Evolutionary conservation across 1,140 invertebrate genomes (phyloP), one percentile per base, ranked within the genome.

Genomic region (Pachyrhynchus sulphureomaculatus): DNA sequence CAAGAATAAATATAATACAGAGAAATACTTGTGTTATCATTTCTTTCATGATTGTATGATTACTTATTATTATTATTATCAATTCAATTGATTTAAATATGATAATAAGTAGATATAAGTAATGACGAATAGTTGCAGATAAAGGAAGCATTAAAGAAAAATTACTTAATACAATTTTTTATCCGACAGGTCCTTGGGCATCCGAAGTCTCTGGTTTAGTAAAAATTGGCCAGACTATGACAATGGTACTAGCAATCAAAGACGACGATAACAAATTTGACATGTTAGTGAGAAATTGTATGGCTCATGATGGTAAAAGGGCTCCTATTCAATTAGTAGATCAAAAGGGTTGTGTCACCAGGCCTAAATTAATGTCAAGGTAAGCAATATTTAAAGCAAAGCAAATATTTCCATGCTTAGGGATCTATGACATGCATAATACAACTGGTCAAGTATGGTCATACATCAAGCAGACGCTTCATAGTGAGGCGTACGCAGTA

Each of bases 171-270:
- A n/a, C n/a, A n/a, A n/a, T n/a, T n/a, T n/a, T n/a, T n/a, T n/a
- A n/a, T n/a, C n/a, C n/a, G n/a, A n/a, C 18, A 60, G 93, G 94
- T 34, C 94, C 94, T 0, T 96, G 93, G 93, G 93, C 93, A 6
- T 93, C 91, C 0, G 94, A 96, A 79, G 93, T 96, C 0, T 94
- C 92, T 0, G 94, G 94, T 0, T 78, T 96, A 20, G 94, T 96
- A 0, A 96, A 96, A 76, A 96, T 96, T 42, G 94, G 94, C 1
- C 93, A 96, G 72, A 95, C 93, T 0, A 96, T 97, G 93, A 97
- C 94, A 4, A 96, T 96, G 93, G 94, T 96, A 1, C 76, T 96
- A 21, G 93, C 93, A 6, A 96, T 97, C 64, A 96, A 97, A 77
- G 94, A 96, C 64, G 93, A 96, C 67, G 93, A 96, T 67, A 90